Percentiles rank a stretch among this genome's conserved stretches.
Conservation (phyloP, 2,888 invertebrate genomes). For the Xylota segnis region DNA sequence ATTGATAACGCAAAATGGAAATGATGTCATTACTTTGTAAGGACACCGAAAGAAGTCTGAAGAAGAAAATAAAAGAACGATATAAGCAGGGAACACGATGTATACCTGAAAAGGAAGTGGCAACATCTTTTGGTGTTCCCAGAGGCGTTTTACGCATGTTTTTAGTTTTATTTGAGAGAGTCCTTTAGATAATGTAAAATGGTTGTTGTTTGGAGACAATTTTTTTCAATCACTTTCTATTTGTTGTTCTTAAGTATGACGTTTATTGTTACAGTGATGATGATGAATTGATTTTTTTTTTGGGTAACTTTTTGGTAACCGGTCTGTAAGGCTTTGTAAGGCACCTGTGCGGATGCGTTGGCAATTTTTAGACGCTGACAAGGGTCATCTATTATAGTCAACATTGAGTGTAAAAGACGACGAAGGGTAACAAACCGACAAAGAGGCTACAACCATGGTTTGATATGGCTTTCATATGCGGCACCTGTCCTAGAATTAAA, state of each 20-base stretch:
- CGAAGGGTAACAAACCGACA: neutral
- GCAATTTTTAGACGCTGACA: neutral
- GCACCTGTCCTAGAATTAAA: neutral
- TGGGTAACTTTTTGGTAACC: too few species aligned
- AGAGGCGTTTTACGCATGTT: slow-evolving; percentile 24
- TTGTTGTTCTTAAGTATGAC: slow-evolving; percentile 22
- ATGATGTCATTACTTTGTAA: slow-evolving; percentile 31
- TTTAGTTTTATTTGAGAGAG: neutral
- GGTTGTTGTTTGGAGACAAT: slow-evolving; percentile 14
- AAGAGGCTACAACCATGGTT: neutral
- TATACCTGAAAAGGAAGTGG: slow-evolving; percentile 25
- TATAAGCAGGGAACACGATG: neutral
- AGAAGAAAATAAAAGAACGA: neutral
- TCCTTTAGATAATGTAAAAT: slow-evolving; percentile 6
- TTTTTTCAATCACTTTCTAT: slow-evolving; percentile 34
- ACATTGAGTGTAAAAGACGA: too few species aligned
- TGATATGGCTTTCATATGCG: neutral
- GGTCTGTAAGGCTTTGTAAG: neutral
- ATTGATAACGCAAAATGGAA: slow-evolving; percentile 40
- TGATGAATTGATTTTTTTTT: slow-evolving; percentile 21
- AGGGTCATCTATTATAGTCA: neutral
- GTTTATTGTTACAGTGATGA: slow-evolving; percentile 31
- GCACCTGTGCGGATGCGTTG: neutral
- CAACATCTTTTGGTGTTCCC: slow-evolving; percentile 30
- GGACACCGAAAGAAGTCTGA: neutral